A percentile compares a stretch with the other conserved stretches of the same genome.
Conservation (phyloP, 2,888 invertebrate species). For the Philaethria dido region DNA sequence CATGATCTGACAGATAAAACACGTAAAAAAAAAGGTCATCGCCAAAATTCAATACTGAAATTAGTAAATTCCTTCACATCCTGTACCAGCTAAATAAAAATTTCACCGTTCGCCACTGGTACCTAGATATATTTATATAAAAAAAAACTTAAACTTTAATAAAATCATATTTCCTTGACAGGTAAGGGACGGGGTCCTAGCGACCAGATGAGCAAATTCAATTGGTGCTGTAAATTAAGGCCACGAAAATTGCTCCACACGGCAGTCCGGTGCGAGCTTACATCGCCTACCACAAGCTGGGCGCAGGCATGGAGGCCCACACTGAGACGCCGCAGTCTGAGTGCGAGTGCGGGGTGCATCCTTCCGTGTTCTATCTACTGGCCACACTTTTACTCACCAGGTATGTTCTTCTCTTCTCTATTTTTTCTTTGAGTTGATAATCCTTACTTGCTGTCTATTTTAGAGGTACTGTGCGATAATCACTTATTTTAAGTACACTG, state of each 20-base stretch:
- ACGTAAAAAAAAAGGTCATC: no score
- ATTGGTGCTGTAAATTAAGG: slow-evolving; percentile 62
- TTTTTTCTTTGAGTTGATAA: no score
- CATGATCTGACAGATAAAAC: no score
- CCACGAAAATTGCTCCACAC: slow-evolving; percentile 79
- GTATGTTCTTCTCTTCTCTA: slow-evolving; percentile 49
- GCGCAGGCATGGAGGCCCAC: slow-evolving; percentile 82
- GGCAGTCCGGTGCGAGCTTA: slow-evolving; percentile 81
- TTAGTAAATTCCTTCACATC: no score
- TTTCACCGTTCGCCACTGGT: no score
- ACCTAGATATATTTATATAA: no score
- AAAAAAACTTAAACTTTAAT: background rate
- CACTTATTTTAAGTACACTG: no score
- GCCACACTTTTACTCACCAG: slow-evolving; percentile 84
- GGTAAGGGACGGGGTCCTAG: slow-evolving; percentile 65
- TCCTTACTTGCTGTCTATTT: no score
- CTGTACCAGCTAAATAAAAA: no score
- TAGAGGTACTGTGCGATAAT: no score
- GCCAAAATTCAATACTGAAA: no score
- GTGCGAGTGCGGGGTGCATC: slow-evolving; percentile 87
- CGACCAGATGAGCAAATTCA: slow-evolving; percentile 78
- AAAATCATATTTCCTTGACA: slow-evolving; percentile 42
- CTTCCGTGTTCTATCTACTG: slow-evolving; percentile 86
- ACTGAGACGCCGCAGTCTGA: slow-evolving; percentile 78
- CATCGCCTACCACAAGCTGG: slow-evolving; percentile 86